Evolutionary conservation across 2,797 vertebrate genomes (phyloP).

Genomic region (Ibycter americanus): DNA sequence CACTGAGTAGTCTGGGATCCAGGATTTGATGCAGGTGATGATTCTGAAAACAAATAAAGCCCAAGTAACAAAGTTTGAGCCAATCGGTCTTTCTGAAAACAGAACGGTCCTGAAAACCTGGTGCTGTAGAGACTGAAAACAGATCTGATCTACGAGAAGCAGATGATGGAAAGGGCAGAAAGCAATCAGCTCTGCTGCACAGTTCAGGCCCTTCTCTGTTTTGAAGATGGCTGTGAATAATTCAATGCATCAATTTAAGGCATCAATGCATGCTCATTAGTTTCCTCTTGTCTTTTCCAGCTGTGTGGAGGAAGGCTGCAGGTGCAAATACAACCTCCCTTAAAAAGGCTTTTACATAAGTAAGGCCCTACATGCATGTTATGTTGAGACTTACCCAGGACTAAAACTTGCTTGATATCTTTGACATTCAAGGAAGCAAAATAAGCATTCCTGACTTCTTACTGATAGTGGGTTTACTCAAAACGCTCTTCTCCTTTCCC

Average conservation of each 20-base stretch:
- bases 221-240: background rate
- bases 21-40: background rate
- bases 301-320: background rate
- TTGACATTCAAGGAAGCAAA: background rate
- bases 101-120: background rate
- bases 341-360: background rate
- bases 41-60: background rate
- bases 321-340: background rate
- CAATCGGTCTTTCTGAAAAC: background rate
- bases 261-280: background rate
- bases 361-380: background rate
- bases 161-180: background rate
- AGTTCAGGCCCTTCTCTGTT: background rate
- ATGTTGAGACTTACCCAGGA: background rate
- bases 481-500: background rate
- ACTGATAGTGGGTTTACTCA: background rate
- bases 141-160: background rate
- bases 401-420: background rate
- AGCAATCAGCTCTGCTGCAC: background rate
- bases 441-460: background rate
- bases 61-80: background rate
- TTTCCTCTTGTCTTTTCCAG: background rate
- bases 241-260: background rate
- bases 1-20: background rate
- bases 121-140: background rate